Base-by-base conservation (phyloP, 2,113 vertebrate species). In the Aramus guarauna region DNA sequence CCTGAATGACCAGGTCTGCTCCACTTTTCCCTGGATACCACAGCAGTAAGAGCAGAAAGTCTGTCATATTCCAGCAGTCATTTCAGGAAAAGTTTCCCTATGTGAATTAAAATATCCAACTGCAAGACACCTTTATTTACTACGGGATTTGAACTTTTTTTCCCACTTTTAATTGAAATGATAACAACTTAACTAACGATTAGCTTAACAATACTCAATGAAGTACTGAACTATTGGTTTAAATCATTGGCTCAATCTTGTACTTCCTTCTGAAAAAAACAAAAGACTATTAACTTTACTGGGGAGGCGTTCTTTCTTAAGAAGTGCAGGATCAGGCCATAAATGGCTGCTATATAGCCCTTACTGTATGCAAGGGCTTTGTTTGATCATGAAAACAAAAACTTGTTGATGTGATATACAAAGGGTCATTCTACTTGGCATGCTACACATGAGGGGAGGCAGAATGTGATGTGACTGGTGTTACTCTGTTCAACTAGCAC, bases 281-380 rank as follows among this genome's bases (percentile, higher is more conserved):
- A 64, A 7, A 50, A 43, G 4, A 29, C 32, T 68, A 64, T 36
- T 71, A 89, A 69, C 78, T 82, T 32, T 19, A 36, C 10, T 17
- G 13, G 9, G 15, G 48, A 43, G 6, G 22, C 60, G 39, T 72
- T 50, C 52, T 45, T 90, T 45, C 48, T 43, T 30, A 79, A 74
- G 24, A 85, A 47, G 52, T 43, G 15, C 32, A 79, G 59, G 37
- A 85, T 79, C 48, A 47, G 64, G 34, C 23, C 12, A 11, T 85
- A 69, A 92, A 95, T 63, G 94, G 86, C 80, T 96, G 32, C 88
- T 94, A 30, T 90, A 94, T 75, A 52, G 90, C 75, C 75, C 47
- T 95, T 87, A 80, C 89, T 97, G 81, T 95, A 97, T 88, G 88
- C 77, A 93, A 93, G 37, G 66, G 85, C 80, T 94, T 98, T 97